phyloP scores from a whole-genome alignment of 2,888 invertebrate species.

The Drosophila atripex region DNA sequence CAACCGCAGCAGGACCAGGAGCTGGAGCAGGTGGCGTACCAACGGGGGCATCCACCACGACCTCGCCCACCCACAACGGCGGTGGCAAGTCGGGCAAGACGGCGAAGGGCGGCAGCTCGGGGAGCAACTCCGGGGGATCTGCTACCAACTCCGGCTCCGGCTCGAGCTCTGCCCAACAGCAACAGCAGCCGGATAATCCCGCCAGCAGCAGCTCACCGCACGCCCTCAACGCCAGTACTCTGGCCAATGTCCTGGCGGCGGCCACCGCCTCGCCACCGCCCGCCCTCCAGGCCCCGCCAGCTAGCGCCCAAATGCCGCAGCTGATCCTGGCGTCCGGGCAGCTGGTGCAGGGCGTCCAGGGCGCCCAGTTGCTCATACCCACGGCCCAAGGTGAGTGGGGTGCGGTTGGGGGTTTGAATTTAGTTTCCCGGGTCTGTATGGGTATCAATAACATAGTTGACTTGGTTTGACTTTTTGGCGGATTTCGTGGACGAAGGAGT shows the following conservation, averaged over 20 bases:
- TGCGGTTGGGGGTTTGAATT: slow-evolving; percentile 25
- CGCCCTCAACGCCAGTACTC: slow-evolving; percentile 66
- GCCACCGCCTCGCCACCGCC: slow-evolving; percentile 84
- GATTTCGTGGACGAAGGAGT: slow-evolving; percentile 6
- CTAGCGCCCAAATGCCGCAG: slow-evolving; percentile 90
- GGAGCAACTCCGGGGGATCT: slow-evolving; percentile 39
- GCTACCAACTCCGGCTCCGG: slow-evolving; percentile 41
- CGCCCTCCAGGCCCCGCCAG: slow-evolving; percentile 76
- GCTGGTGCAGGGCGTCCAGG: slow-evolving; percentile 95
- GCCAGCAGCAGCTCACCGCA: slow-evolving; percentile 73
- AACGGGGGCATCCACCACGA: slow-evolving; percentile 28
- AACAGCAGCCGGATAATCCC: slow-evolving; percentile 66
- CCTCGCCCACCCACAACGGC: slow-evolving; percentile 50
- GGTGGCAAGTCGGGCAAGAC: slow-evolving; percentile 56
- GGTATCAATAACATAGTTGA: slow-evolving; percentile 73
- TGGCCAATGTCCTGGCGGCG: slow-evolving; percentile 81
- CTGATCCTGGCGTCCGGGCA: slow-evolving; percentile 96
- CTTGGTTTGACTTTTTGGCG: slow-evolving; percentile 61
- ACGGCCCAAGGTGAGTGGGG: slow-evolving; percentile 92
- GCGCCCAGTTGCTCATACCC: slow-evolving; percentile 96
- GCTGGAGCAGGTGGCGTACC: slow-evolving; percentile 40
- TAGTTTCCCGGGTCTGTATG: slow-evolving; percentile 10
- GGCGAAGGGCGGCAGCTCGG: slow-evolving; percentile 43
- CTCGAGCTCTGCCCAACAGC: slow-evolving; percentile 37
- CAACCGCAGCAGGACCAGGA: slow-evolving; percentile 49